Base-by-base conservation (phyloP, 37 sponge, comb jelly and placozoan genomes). In the Oscarella lobularis region DNA sequence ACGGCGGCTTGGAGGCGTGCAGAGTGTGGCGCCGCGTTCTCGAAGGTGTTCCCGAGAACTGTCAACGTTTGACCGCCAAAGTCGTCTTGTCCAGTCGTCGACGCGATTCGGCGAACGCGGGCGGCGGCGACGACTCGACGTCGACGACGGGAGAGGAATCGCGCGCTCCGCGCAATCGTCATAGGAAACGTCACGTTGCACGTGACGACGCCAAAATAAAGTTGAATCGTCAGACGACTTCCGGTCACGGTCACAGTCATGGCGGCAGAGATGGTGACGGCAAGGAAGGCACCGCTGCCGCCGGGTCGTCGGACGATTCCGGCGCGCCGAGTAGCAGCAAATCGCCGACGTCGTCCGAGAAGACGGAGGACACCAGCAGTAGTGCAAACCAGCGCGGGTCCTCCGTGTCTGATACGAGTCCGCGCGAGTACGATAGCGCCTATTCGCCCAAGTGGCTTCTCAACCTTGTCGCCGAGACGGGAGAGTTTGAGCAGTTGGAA, bases 11-110 rank as follows among this genome's bases (percentile, higher is more conserved):
- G 5, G 71, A 68, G 31, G 71, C 33, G 6, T 4, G 35, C 71
- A 32, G 71, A 5, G 29, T 68, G 5, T 68, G 71, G 71, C 6
- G 71, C 6, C 60, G 60, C 60, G 60, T 48, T 48, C 60, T 48
- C 9, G 20, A 48, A 48, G 9, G 14, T 48, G 60, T 48, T 48
- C 60, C 60, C 9, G 9, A 9, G 9, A 48, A 48, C 60, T 48
- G 60, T 48, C 60, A 48, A 48, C 60, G 60, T 27, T 20, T 48
- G 60, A 48, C 60, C 20, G 60, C 60, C 9, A 48, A 48, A 20
- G 20, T 48, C 14, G 60, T 48, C 9, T 27, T 48, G 9, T 9
- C 60, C 20, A 48, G 60, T 48, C 60, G 60, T 27, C 9, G 20
- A 48, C 14, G 60, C 9, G n/a, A n/a, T n/a, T n/a, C n/a, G n/a